Conservation (phyloP, 2,113 vertebrate genomes). For the Atrichornis clamosus region DNA sequence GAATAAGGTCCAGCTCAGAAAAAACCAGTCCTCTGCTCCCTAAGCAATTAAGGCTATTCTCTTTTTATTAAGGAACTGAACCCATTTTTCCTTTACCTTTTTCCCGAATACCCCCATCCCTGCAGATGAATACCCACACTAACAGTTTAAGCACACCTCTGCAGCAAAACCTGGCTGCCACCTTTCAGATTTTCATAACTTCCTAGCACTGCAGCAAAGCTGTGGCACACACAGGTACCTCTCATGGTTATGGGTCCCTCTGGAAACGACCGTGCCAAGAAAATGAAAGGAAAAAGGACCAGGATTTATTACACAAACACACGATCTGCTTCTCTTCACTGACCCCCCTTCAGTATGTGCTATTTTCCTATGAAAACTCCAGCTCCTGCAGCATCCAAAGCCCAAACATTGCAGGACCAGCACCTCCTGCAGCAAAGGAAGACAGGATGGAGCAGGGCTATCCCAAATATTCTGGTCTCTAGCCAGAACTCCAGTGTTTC, state of each 20-base stretch:
- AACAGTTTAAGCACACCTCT: background rate
- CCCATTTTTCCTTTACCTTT: background rate
- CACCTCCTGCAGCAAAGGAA: background rate
- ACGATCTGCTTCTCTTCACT: background rate
- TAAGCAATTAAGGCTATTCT: background rate
- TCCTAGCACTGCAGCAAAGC: background rate
- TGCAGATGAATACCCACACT: background rate
- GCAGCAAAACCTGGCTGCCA: background rate
- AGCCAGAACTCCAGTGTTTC: background rate
- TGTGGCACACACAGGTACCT: background rate
- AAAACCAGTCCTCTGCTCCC: background rate
- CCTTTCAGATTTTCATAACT: background rate
- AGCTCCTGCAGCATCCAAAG: background rate
- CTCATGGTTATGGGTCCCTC: background rate
- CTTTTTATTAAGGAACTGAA: background rate
- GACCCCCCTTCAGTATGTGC: background rate
- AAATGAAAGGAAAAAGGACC: background rate
- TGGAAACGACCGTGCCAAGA: background rate
- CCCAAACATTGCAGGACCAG: background rate
- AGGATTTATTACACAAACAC: conserved; percentile 1
- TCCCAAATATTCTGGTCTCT: background rate
- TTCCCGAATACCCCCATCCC: background rate
- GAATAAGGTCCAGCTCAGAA: background rate
- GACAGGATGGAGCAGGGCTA: background rate
- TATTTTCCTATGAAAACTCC: background rate